Percentiles rank a stretch among this genome's conserved stretches.
Evolutionary conservation across 1,140 invertebrate genomes (phyloP).

Genomic region (Pectinophora gossypiella): DNA sequence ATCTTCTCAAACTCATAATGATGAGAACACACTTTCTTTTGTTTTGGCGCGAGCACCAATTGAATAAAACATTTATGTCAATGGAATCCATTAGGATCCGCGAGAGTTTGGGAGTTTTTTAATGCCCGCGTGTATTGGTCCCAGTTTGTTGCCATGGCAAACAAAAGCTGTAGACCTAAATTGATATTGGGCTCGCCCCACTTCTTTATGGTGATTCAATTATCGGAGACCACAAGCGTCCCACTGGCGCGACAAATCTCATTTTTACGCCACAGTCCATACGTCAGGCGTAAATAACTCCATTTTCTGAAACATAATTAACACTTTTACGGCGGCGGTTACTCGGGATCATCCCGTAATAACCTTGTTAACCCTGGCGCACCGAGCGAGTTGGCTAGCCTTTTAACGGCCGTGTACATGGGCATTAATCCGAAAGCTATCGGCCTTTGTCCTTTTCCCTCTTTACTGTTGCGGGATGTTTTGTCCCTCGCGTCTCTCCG

Average conservation of each 20-base stretch:
- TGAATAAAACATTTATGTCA: constrained; percentile 71
- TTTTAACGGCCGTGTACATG: constrained; percentile 70
- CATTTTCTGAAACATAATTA: constrained; percentile 67
- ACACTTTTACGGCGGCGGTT: constrained; percentile 71
- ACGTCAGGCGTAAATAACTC: constrained; percentile 43
- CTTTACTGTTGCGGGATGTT: constrained; percentile 27
- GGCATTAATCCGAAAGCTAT: constrained; percentile 72
- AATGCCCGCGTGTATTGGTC: constrained; percentile 26
- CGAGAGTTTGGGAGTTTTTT: constrained; percentile 48
- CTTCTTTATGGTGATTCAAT: constrained; percentile 4
- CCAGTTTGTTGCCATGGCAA: constrained; percentile 1
- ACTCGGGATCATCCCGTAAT: constrained; percentile 70
- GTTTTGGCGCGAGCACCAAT: constrained; percentile 54
- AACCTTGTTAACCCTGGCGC: constrained; percentile 72
- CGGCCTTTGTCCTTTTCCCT: constrained; percentile 58
- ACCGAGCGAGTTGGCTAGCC: constrained; percentile 59
- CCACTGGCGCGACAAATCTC: constrained; percentile 1
- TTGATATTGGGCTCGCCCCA: not conserved
- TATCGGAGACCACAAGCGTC: not conserved
- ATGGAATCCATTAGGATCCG: constrained; percentile 62
- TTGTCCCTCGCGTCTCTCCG: constrained; percentile 55
- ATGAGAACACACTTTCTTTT: constrained; percentile 60
- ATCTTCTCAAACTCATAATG: constrained; percentile 54
- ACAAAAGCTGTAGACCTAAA: constrained; percentile 17
- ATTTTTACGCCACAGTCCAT: constrained; percentile 15